These are phyloP conservation scores for Chauna torquata DNA, from an alignment of 2,113 vertebrate species.

Conservation along the genomic window DNA sequence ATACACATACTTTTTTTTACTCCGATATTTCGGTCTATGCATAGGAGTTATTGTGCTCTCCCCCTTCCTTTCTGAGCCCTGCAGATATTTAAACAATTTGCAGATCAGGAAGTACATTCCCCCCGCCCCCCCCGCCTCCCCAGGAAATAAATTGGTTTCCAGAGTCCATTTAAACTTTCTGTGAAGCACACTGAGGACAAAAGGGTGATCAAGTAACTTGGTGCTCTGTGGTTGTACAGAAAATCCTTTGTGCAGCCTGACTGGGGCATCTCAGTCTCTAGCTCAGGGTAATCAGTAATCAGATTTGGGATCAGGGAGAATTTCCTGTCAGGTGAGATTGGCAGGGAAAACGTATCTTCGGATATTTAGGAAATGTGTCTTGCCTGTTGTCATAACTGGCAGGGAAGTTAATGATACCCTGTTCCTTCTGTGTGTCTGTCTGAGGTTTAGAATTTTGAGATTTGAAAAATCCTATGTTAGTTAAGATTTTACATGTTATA, in stretches of 20 bases:
- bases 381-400: not conserved
- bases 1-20: not conserved
- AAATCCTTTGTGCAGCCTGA: not conserved
- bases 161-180: not conserved
- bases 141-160: not conserved
- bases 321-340: not conserved
- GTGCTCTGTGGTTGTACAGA: not conserved
- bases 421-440: not conserved
- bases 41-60: not conserved
- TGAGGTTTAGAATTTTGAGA: not conserved
- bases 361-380: not conserved
- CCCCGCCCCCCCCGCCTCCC: too few relatives aligned
- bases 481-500: not conserved
- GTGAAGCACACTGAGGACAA: not conserved
- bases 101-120: not conserved
- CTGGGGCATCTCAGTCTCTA: not conserved
- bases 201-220: not conserved
- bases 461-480: not conserved
- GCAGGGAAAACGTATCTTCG: not conserved
- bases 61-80: not conserved
- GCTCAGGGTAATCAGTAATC: not conserved
- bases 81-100: not conserved
- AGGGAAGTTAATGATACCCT: not conserved
- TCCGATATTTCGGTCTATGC: not conserved
- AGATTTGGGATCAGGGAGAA: not conserved